These are phyloP conservation scores for Eutrigla gurnardus DNA, from an alignment of 2,797 vertebrate species.

Conservation along the genomic window DNA sequence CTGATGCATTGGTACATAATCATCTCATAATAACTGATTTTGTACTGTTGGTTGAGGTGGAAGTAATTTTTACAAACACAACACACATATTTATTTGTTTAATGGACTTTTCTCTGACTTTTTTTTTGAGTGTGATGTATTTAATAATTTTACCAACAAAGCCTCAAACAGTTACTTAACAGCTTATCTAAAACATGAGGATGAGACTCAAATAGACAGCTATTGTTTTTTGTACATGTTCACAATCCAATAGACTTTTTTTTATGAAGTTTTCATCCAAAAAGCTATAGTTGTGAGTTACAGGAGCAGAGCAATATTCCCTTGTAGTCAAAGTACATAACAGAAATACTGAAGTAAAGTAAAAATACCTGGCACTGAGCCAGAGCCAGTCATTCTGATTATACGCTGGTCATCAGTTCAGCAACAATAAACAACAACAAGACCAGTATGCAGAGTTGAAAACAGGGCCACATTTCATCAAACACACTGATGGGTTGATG, in stretches of 20 bases:
- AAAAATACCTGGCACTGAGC: not conserved
- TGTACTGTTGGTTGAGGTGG: not conserved
- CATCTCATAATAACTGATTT: not conserved
- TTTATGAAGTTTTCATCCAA: not conserved
- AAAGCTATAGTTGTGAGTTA: not conserved
- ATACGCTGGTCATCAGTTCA: constrained; percentile 12
- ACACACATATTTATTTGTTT: no score
- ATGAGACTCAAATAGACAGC: not conserved
- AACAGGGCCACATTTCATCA: not conserved
- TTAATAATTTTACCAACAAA: no score
- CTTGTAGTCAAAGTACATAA: not conserved
- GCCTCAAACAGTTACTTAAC: no score
- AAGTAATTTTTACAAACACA: not conserved
- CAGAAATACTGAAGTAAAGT: not conserved
- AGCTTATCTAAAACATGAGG: not conserved
- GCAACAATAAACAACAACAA: constrained; percentile 15
- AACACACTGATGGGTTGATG: constrained; percentile 1
- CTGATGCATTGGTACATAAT: not conserved
- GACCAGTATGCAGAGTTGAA: not conserved
- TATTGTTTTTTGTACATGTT: not conserved
- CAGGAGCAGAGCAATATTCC: not conserved
- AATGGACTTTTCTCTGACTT: no score
- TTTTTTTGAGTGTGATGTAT: no score
- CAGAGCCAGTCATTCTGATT: constrained; percentile 9
- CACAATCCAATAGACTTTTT: not conserved